phyloP scores from a whole-genome alignment of 2,113 vertebrate species.

The Tupaia tana region DNA sequence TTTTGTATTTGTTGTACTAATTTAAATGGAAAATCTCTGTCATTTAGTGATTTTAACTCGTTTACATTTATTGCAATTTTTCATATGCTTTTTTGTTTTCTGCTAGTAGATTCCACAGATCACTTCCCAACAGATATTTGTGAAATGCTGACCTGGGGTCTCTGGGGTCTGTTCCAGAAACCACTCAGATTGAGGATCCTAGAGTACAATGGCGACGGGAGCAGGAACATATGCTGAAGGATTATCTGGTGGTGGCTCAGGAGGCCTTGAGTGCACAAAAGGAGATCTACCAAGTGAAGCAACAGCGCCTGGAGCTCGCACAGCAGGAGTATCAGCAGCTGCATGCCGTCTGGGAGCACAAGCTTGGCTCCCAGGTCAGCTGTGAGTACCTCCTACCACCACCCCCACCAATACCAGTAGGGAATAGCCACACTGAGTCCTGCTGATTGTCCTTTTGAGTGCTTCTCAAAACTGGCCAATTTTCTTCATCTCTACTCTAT shows the following conservation, averaged over 20 bases:
- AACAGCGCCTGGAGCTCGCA: slow-evolving; percentile 95
- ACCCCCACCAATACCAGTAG: fast-evolving
- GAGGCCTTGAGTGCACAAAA: slow-evolving; percentile 96
- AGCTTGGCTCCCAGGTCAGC: slow-evolving; percentile 95
- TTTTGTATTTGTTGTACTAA: not conserved
- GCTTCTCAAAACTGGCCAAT: not conserved
- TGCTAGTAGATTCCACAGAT: not conserved
- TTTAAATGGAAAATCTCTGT: not conserved
- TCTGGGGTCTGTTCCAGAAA: slow-evolving; percentile 84
- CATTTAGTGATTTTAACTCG: not conserved
- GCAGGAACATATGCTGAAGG: slow-evolving; percentile 97
- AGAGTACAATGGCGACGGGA: slow-evolving; percentile 96
- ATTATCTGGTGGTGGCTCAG: slow-evolving; percentile 95
- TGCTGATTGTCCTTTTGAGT: fast-evolving
- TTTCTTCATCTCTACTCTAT: not conserved
- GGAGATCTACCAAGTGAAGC: slow-evolving; percentile 98
- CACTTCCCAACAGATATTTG: no score
- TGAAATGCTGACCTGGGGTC: not conserved
- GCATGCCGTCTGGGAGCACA: slow-evolving; percentile 95
- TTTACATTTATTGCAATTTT: not conserved
- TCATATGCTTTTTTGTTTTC: not conserved
- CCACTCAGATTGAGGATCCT: slow-evolving; percentile 98
- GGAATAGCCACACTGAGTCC: not conserved
- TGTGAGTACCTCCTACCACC: slow-evolving; percentile 88
- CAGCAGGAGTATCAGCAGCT: slow-evolving; percentile 97